Evolutionary conservation across 1,140 invertebrate genomes (phyloP), one percentile per base, ranked within the genome.

Genomic region (Drosophila serrata): DNA sequence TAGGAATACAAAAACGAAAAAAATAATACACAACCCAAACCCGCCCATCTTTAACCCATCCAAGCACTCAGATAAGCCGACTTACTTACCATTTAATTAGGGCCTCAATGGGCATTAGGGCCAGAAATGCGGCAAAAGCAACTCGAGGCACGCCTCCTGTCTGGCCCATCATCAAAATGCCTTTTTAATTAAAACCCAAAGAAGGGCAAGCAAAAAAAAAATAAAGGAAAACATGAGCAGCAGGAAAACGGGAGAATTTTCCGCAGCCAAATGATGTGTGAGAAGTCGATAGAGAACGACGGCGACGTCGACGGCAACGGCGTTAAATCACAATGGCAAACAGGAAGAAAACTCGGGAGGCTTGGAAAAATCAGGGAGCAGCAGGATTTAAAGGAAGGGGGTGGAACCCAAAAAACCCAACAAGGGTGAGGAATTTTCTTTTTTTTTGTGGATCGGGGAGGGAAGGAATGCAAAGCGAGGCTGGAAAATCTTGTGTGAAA

Each of bases 401-500:
- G 24, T 4, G 24, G 29, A 49, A 24, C 37, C 40, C 35, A 27
- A 40, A 69, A 48, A 39, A 70, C 12, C 61, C 61, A 64, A 59
- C 62, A 75, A 72, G 82, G 82, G 82, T 82, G 82, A 55, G 37
- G 1, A 8, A 37, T 6, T 24, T 53, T 51, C 35, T 31, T 31
- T 22, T 53, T 33, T 33, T 22, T n/a, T 48, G 29, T 6, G 48
- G 29, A 40, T 8, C 7, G 31, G 33, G 49, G 33, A 9, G 9
- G 6, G 45, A 15, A 31, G 48, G 45, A 77, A 85, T 81, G 78
- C 62, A 82, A 88, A 80, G 59, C 55, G 62, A 68, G 69, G 61
- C 65, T 68, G 33, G 82, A 87, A 87, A 86, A 88, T 88, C 84
- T 88, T 79, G 74, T 90, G 78, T 90, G 86, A 79, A 90, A 90